Evolutionary conservation across 1,140 invertebrate genomes (phyloP), one percentile per base, ranked within the genome.

Genomic region (Atta cephalotes): DNA sequence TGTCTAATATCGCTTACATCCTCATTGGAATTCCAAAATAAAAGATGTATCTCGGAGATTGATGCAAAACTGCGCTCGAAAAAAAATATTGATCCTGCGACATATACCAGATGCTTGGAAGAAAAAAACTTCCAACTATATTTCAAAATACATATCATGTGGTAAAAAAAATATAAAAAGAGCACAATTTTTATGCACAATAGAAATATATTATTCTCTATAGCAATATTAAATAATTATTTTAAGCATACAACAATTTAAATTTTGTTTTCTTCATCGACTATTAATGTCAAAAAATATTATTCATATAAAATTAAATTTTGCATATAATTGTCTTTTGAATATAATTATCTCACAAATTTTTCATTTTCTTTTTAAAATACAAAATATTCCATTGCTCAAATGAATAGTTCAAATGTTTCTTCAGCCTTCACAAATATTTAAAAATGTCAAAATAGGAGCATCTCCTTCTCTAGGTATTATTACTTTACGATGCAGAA

Each of bases 21-120:
- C 21, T 39, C 51, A 49, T 82, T 72, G 53, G 74, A 60, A 82
- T 82, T 82, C 68, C 53, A 77, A 85, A 77, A 82, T 74, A 82
- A 72, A 62, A 74, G 2, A 12, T 21, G 31, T 16, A 14, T 18
- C 28, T 21, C 2, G 4, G 0, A 35, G 25, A 18, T 49, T 21
- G 7, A 49, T 10, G 31, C 9, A 25, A 72, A 72, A 72, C n/a
- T 71, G 28, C 39, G 25, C 0, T 16, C 3, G 18, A 14, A 16
- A 16, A 79, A 31, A n/a, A 49, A 65, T n/a, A 79, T 31, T 45
- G 6, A 63, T 28, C 4, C 12, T 49, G 21, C 16, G 7, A 12
- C 9, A 18, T 12, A 56, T 58, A 35, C 2, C 7, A 25, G 18
- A 35, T 56, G 1, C 16, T 18, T 31, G 6, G 21, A 31, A 49